Evolutionary conservation across 2,888 invertebrate species (phyloP).

Genomic region (Crocallis elinguaria): DNA sequence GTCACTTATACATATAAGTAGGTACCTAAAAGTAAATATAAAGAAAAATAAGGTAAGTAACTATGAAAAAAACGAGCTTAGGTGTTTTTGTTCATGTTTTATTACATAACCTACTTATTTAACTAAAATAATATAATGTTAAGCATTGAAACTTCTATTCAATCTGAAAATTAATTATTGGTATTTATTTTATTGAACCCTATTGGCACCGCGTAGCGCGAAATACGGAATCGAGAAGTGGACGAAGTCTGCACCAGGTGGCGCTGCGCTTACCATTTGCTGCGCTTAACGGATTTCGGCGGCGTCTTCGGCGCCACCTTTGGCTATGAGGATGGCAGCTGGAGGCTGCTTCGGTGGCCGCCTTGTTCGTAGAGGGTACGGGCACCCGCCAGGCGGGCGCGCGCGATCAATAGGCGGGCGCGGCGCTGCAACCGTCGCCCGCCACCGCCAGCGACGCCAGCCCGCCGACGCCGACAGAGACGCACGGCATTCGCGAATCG

Average conservation of each 20-base stretch:
- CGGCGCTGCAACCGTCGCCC: conserved; percentile 69
- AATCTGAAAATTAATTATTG: no score
- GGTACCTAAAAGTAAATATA: no score
- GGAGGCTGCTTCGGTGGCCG: background rate
- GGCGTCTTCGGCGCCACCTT: background rate
- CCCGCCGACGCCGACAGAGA: conserved; percentile 24
- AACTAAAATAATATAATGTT: no score
- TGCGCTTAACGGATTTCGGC: background rate
- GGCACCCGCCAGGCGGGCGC: conserved; percentile 56
- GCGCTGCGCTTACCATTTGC: background rate
- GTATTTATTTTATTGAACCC: no score
- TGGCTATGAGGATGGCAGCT: conserved; percentile 1
- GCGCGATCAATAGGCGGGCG: conserved; percentile 72
- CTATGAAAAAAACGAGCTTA: no score
- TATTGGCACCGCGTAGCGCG: no score
- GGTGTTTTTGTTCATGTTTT: no score
- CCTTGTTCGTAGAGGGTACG: conserved; percentile 34
- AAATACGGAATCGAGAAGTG: no score
- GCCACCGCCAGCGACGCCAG: conserved; percentile 40
- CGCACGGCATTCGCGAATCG: conserved; percentile 32
- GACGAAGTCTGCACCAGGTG: background rate
- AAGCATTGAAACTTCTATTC: no score
- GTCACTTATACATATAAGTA: no score
- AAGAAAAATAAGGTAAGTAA: no score
- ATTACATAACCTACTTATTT: no score